Evolutionary conservation across 2,797 vertebrate genomes (phyloP).

Genomic region (Loriculus beryllinus): DNA sequence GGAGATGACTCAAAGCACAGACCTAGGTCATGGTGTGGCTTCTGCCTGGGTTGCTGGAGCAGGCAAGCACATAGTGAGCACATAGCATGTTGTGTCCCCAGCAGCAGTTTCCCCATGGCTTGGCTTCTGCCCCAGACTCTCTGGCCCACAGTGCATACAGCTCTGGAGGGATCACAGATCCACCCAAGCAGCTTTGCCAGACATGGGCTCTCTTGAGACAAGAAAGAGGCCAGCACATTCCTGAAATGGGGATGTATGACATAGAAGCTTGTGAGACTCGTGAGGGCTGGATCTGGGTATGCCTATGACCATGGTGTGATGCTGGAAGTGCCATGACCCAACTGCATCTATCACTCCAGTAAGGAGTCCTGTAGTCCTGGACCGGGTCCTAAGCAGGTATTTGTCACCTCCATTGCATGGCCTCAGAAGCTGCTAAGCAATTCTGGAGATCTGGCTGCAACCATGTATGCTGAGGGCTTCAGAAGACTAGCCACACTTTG

Average conservation of each 20-base stretch:
- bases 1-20: neutral
- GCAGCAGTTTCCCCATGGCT: neutral
- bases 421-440: neutral
- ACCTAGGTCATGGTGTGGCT: fast-evolving
- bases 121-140: neutral
- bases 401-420: neutral
- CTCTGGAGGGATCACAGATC: neutral
- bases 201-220: neutral
- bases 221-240: neutral
- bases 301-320: neutral
- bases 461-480: neutral
- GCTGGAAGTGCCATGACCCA: neutral
- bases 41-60: neutral
- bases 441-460: neutral
- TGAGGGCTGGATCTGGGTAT: neutral
- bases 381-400: neutral
- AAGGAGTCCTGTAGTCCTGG: neutral
- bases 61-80: neutral
- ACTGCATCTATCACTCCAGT: neutral
- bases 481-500: neutral
- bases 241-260: neutral
- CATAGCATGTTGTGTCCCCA: fast-evolving
- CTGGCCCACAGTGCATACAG: neutral
- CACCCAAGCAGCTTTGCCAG: neutral
- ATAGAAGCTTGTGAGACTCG: neutral